phyloP scores from a whole-genome alignment of 2,888 invertebrate species.

The Sepioteuthis lessoniana region DNA sequence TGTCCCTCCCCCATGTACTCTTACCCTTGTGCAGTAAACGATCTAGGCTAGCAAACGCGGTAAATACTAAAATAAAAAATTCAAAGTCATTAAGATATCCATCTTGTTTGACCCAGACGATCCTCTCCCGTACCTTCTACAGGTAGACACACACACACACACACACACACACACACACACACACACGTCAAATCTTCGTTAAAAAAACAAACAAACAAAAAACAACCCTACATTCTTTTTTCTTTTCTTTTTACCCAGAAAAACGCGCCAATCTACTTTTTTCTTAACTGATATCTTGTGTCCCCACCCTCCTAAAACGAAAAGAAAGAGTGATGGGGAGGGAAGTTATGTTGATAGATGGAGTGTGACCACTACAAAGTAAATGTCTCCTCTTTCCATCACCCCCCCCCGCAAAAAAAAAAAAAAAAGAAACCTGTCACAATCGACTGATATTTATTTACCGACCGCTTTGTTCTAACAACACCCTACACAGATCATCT shows the following conservation, averaged over 20 bases:
- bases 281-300: conserved; percentile 23
- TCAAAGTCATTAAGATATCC: background rate
- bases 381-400: background rate
- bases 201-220: background rate
- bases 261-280: conserved; percentile 7
- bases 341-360: background rate
- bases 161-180: background rate
- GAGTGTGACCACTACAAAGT: background rate
- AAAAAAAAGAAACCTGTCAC: background rate
- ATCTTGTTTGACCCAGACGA: background rate
- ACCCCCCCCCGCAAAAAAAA: too few species aligned
- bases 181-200: background rate
- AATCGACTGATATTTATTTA: background rate
- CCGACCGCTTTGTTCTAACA: background rate
- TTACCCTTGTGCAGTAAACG: too few species aligned
- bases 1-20: too few species aligned
- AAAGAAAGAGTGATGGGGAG: background rate
- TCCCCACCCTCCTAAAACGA: background rate
- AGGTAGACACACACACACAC: background rate
- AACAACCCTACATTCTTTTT: background rate
- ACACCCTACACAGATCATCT: background rate
- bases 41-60: background rate
- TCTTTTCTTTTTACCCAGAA: too few species aligned
- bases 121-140: background rate
- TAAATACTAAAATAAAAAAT: background rate